Percentiles rank a stretch among this genome's conserved stretches.
These are phyloP conservation scores for Anguilla obscura DNA, from an alignment of 2,797 vertebrate genomes.

Conservation along the genomic window DNA sequence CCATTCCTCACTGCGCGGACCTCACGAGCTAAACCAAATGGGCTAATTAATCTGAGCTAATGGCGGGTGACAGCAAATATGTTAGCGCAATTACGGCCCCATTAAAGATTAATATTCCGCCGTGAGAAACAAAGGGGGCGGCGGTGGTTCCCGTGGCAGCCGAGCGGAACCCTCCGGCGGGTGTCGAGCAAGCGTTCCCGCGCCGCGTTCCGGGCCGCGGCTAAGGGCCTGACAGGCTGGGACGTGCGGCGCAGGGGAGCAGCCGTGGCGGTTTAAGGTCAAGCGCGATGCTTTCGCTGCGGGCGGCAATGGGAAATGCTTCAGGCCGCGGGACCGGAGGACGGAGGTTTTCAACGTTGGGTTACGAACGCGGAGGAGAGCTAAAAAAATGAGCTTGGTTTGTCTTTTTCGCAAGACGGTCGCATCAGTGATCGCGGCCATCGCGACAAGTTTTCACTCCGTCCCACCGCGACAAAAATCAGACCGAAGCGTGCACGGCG, in stretches of 20 bases:
- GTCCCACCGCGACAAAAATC: not conserved
- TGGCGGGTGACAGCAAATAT: constrained; percentile 84
- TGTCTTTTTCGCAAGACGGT: not conserved
- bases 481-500: not conserved
- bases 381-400: not conserved
- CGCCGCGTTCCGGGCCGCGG: not conserved
- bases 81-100: constrained; percentile 79
- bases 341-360: not conserved
- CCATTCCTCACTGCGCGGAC: constrained; percentile 74
- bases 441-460: not conserved
- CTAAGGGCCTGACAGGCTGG: constrained; percentile 22
- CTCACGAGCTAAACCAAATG: constrained; percentile 79
- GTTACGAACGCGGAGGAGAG: not conserved
- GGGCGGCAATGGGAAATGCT: constrained; percentile 47
- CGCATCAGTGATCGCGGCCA: not conserved
- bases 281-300: not conserved
- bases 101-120: constrained; percentile 79
- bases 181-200: constrained; percentile 7
- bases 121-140: constrained; percentile 68
- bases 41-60: constrained; percentile 81
- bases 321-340: constrained; percentile 43
- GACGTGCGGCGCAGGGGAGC: not conserved
- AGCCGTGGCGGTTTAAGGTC: not conserved
- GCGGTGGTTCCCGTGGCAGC: constrained; percentile 45
- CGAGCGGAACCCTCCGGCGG: constrained; percentile 56